Conservation (phyloP, 2,888 invertebrate species). For the Neria commutata region DNA sequence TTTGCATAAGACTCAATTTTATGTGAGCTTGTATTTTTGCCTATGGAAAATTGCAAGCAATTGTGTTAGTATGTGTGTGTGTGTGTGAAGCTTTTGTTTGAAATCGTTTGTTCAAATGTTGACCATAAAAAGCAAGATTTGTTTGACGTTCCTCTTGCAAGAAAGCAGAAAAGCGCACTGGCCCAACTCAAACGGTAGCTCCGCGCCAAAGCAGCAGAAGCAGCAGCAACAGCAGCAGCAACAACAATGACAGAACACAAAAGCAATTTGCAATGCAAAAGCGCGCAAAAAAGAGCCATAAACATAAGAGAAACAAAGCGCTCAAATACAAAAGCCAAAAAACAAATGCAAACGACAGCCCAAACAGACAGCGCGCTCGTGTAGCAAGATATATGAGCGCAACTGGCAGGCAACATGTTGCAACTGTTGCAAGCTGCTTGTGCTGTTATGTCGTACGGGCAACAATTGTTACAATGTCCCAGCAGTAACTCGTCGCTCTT, state of each 20-base stretch:
- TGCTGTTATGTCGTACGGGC: neutral
- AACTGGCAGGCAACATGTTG: neutral
- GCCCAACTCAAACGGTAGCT: neutral
- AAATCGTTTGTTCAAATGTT: no score
- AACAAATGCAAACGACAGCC: constrained; percentile 45
- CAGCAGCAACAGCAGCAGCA: constrained; percentile 1
- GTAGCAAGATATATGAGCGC: constrained; percentile 47
- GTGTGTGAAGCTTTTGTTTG: no score
- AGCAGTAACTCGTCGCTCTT: no score
- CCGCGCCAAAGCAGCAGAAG: neutral
- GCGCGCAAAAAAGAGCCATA: neutral
- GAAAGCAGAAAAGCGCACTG: no score
- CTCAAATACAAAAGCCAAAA: neutral
- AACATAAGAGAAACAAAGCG: constrained; percentile 10
- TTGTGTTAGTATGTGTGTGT: no score
- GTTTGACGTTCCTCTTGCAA: no score
- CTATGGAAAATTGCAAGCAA: no score
- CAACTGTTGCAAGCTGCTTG: neutral
- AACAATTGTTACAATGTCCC: neutral
- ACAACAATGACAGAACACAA: neutral
- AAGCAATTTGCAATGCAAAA: constrained; percentile 4
- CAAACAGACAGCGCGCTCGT: constrained; percentile 53
- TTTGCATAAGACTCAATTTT: no score
- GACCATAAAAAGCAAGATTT: no score
- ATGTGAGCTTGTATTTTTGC: no score